Conservation (phyloP, 2,113 vertebrate genomes). For the Callionymus lyra region DNA sequence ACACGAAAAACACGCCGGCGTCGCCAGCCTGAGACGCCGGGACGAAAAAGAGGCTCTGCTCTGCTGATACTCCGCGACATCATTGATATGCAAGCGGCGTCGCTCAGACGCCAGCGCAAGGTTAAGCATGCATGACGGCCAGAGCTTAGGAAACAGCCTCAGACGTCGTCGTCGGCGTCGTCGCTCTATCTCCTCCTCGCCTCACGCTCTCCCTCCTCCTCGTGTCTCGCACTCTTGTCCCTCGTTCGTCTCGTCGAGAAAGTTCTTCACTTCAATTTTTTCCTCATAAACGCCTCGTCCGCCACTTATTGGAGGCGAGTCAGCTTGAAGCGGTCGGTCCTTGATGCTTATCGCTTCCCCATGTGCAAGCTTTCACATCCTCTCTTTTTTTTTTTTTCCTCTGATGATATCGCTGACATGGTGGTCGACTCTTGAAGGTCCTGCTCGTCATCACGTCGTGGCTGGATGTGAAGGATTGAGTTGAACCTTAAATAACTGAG, state of each 20-base stretch:
- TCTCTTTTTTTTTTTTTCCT: too few species aligned
- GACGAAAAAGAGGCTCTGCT: conserved; percentile 33
- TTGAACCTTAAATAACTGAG: too few species aligned
- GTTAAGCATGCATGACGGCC: conserved; percentile 68
- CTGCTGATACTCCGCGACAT: conserved; percentile 55
- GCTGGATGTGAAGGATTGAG: too few species aligned
- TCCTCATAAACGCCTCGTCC: conserved; percentile 7
- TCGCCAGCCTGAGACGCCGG: too few species aligned
- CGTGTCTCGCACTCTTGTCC: conserved; percentile 6
- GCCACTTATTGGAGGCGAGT: conserved; percentile 6
- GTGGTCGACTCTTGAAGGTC: conserved; percentile 29
- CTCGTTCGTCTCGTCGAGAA: conserved; percentile 3
- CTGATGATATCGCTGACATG: conserved; percentile 18
- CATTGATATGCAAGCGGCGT: conserved; percentile 70
- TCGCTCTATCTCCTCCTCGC: conserved; percentile 7
- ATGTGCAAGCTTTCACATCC: conserved; percentile 7
- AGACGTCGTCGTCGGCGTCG: conserved; percentile 39
- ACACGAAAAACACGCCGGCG: too few species aligned
- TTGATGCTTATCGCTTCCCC: conserved; percentile 5
- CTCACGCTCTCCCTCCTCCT: conserved; percentile 10
- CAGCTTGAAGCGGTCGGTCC: conserved; percentile 22
- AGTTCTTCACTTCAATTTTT: conserved; percentile 7
- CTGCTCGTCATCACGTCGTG: conserved; percentile 8
- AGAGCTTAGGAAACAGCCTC: conserved; percentile 58
- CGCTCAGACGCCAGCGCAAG: conserved; percentile 60